A percentile compares a stretch with the other conserved stretches of the same genome.
Conservation (phyloP, 2,113 vertebrate species). For the Lethenteron reissneri region DNA sequence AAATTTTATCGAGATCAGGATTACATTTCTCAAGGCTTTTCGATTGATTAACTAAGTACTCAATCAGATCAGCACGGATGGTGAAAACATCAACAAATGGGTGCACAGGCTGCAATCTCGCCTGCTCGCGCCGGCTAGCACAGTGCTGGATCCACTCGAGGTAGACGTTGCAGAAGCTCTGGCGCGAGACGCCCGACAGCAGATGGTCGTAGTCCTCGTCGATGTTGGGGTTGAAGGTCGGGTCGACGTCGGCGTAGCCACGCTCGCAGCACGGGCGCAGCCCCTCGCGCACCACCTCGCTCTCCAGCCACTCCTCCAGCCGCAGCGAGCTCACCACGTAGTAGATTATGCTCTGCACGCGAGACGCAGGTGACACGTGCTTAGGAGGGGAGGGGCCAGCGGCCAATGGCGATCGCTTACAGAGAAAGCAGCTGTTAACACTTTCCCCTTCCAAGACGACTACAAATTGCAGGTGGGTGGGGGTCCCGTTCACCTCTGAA, state of each 20-base stretch:
- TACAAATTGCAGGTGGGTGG: too few species aligned
- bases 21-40: too few species aligned
- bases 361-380: conserved; percentile 9
- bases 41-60: too few species aligned
- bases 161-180: conserved; percentile 84
- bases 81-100: too few species aligned
- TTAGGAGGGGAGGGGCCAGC: neutral
- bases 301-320: conserved; percentile 55
- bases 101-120: conserved; percentile 14
- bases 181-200: conserved; percentile 77
- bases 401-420: neutral
- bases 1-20: too few species aligned
- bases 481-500: too few species aligned
- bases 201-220: conserved; percentile 92
- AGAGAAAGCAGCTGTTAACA: neutral
- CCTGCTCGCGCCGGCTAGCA: conserved; percentile 44
- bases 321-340: conserved; percentile 67
- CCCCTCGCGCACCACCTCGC: conserved; percentile 40
- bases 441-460: neutral
- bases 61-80: too few species aligned
- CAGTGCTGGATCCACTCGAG: conserved; percentile 93
- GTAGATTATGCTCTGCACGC: conserved; percentile 70
- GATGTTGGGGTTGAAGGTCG: conserved; percentile 66
- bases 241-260: conserved; percentile 86
- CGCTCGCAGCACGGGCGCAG: conserved; percentile 78